Base-by-base conservation (phyloP, 2,113 vertebrate species). In the Pontoporia blainvillei region DNA sequence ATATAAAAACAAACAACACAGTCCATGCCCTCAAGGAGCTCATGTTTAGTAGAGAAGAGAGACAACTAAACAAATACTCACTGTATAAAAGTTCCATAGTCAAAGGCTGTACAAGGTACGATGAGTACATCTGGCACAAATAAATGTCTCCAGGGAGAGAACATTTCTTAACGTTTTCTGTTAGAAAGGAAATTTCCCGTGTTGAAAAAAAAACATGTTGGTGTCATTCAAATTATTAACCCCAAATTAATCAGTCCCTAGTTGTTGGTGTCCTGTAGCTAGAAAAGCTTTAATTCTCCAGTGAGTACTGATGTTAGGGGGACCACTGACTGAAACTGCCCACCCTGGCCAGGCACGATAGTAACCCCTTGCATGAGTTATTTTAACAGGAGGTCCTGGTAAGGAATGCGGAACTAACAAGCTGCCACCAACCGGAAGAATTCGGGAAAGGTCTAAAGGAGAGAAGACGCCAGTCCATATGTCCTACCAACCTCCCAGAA, bases 191-290 rank as follows among this genome's bases (percentile, higher is more conserved):
- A 87, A 95, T 92, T 95, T 54, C 34, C 46, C 52, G 39, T 87
- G 62, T 90, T 92, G 92, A 72, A 76, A 95, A 95, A 93, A 93
- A 5, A 90, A 71, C 66, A 94, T 92, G 34, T 83, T 90, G 76
- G 62, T 46, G 86, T 62, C 59, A 91, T 81, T 94, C 72, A 95
- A 86, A 85, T 93, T 36, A 59, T 94, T 73, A 83, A 62, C 29
- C 54, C 83, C 21, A 41, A 67, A 93, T 81, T 90, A 97, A 76
- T 87, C 90, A 81, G 29, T 92, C 73, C 93, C 34, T 87, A 66
- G 18, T n/a, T 83, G 46, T 86, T 76, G 54, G 39, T 64, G 86
- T 34, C 14, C 82, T 44, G 44, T 92, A 91, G 44, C 78, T 93
- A 96, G 69, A 88, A 94, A 90, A 0, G 0, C 34, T 97, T 97